Percentiles rank a stretch among this genome's conserved stretches.
Evolutionary conservation across 2,888 invertebrate genomes (phyloP).

Genomic region (Chromoteleia sp.): DNA sequence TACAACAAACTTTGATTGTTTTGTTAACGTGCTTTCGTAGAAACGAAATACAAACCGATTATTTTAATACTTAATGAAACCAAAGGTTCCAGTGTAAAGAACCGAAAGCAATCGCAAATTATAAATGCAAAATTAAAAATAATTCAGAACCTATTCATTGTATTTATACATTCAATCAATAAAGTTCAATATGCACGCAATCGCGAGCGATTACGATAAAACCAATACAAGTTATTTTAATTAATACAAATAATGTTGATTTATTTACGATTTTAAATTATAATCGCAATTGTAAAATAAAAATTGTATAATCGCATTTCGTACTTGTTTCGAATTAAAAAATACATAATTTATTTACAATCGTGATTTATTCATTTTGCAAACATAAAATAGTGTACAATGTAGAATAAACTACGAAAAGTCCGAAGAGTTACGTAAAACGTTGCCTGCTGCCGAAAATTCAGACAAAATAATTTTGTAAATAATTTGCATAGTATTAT

Average conservation of each 20-base stretch:
- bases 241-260: neutral
- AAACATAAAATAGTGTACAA: neutral
- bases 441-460: neutral
- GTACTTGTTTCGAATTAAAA: slow-evolving; percentile 1
- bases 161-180: too few relatives aligned
- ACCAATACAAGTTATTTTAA: neutral
- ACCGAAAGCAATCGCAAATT: too few relatives aligned
- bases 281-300: slow-evolving; percentile 1
- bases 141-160: too few relatives aligned
- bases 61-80: too few relatives aligned
- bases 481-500: neutral
- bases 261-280: neutral
- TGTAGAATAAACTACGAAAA: slow-evolving; percentile 2
- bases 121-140: too few relatives aligned
- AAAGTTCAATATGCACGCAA: too few relatives aligned
- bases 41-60: too few relatives aligned
- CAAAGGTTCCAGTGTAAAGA: too few relatives aligned
- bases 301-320: slow-evolving; percentile 2
- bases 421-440: neutral
- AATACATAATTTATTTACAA: slow-evolving; percentile 6
- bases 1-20: neutral
- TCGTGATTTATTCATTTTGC: slow-evolving; percentile 17
- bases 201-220: too few relatives aligned
- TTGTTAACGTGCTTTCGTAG: neutral
- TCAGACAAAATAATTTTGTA: too few relatives aligned